A percentile compares a stretch with the other conserved stretches of the same genome.
Evolutionary conservation across 2,888 invertebrate species (phyloP).

Genomic region (Peribatodes rhomboidaria): DNA sequence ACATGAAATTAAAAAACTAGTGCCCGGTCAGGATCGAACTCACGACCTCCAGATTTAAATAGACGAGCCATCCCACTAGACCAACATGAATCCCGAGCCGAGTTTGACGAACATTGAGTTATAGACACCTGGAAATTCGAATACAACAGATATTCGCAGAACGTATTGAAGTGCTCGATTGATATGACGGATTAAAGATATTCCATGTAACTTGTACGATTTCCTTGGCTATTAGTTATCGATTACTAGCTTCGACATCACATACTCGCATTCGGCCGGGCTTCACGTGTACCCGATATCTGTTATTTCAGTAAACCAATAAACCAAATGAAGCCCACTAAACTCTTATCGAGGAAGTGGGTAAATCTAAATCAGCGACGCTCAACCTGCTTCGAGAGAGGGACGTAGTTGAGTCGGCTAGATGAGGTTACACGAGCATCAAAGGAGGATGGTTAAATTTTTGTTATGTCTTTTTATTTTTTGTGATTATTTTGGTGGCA

Average conservation of each 20-base stretch:
- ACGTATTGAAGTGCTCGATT: no score
- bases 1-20: no score
- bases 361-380: conserved; percentile 29
- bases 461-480: neutral
- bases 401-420: conserved; percentile 4
- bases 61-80: no score
- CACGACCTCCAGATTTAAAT: no score
- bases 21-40: no score
- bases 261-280: neutral
- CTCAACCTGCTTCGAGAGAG: conserved; percentile 11
- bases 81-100: no score
- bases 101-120: no score
- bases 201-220: neutral
- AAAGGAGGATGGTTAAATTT: conserved; percentile 6
- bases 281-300: conserved; percentile 27
- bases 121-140: no score
- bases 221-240: neutral
- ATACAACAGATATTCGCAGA: no score
- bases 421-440: conserved; percentile 3
- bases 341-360: conserved; percentile 31
- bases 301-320: conserved; percentile 38
- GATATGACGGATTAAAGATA: no score
- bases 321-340: conserved; percentile 38
- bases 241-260: conserved; percentile 9
- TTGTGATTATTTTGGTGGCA: neutral